phyloP scores from a whole-genome alignment of 2,113 vertebrate species.

The Corvus hawaiiensis region DNA sequence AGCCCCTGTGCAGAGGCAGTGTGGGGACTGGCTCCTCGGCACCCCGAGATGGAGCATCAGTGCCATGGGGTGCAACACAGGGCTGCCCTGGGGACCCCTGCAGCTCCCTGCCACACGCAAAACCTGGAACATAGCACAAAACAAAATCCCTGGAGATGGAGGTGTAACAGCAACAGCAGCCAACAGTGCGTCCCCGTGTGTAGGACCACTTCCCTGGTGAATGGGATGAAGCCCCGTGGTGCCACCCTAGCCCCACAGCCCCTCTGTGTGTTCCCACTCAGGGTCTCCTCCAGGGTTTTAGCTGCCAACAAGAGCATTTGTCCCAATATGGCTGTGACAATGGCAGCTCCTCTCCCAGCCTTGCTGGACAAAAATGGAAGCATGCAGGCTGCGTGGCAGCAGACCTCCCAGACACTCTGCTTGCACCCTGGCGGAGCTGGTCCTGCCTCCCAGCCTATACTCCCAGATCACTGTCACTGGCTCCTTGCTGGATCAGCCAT shows the following conservation, averaged over 20 bases:
- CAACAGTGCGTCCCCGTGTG: accelerated
- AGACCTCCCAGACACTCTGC: background rate
- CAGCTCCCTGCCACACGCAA: background rate
- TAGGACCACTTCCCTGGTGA: accelerated
- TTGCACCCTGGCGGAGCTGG: accelerated
- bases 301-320: background rate
- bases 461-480: background rate
- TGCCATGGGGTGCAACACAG: background rate
- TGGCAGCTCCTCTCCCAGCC: background rate
- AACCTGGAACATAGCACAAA: accelerated
- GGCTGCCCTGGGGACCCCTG: background rate
- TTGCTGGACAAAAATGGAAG: background rate
- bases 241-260: background rate
- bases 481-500: background rate
- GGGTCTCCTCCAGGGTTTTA: background rate
- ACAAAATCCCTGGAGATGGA: background rate
- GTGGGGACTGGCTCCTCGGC: background rate
- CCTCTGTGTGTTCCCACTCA: background rate
- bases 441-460: background rate
- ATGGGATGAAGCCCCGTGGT: accelerated
- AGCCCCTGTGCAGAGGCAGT: background rate
- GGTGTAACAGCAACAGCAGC: background rate
- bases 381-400: accelerated
- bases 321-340: accelerated
- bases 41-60: accelerated